Conservation (phyloP, 2,797 vertebrate species). For the Takifugu ocellatus region DNA sequence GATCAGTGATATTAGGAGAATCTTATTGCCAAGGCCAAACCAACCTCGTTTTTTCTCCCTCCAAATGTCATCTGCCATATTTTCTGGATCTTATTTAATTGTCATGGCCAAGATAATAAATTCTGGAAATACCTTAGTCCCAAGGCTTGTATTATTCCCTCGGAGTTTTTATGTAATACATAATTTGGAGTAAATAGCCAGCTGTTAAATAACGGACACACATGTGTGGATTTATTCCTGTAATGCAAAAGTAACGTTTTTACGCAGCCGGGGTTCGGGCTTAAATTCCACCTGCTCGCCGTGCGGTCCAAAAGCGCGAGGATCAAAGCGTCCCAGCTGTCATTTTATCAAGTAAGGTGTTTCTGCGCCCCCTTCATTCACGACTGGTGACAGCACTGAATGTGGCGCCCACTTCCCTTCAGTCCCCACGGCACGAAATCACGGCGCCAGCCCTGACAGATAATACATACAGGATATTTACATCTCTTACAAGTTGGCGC, state of each 20-base stretch:
- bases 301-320: not conserved
- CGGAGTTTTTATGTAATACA: not conserved
- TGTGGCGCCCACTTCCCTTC: conserved; percentile 32
- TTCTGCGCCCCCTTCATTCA: conserved; percentile 44
- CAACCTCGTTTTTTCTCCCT: conserved; percentile 23
- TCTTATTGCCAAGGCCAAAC: conserved; percentile 23
- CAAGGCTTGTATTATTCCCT: conserved; percentile 8
- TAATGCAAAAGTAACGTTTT: not conserved
- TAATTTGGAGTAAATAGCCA: conserved; percentile 1
- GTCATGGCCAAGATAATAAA: conserved; percentile 34
- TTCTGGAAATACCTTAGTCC: conserved; percentile 23
- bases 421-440: conserved; percentile 32
- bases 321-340: conserved; percentile 31
- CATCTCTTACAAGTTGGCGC: conserved; percentile 32
- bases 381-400: conserved; percentile 39
- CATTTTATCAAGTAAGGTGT: conserved; percentile 32
- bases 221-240: not conserved
- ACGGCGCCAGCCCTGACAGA: conserved; percentile 43
- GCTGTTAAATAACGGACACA: conserved; percentile 10
- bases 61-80: conserved; percentile 50
- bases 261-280: conserved; percentile 6
- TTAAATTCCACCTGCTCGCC: conserved; percentile 18
- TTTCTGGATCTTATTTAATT: conserved; percentile 33
- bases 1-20: conserved; percentile 15
- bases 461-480: conserved; percentile 44